Base-by-base conservation (phyloP, 2,888 invertebrate genomes). In the Urechis unicinctus region DNA sequence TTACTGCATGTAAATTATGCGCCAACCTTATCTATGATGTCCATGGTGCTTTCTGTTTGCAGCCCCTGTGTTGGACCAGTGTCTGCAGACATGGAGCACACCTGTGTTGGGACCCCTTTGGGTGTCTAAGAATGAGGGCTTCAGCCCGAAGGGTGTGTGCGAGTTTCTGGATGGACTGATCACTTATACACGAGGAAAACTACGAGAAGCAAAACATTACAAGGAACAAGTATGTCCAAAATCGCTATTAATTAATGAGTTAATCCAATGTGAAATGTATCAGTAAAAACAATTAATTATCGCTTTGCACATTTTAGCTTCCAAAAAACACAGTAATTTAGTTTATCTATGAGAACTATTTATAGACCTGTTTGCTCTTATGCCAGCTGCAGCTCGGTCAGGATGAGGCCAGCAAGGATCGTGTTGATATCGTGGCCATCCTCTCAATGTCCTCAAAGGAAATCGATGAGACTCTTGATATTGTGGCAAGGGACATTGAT, bases 21-120 rank as follows among this genome's bases (percentile, higher is more conserved):
- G 9, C 36, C 36, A 36, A 9, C 36, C 36, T 36, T 36, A 17
- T 36, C 9, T 36, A 13, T 17, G 9, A 9, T 36, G 9, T 36
- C 36, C 36, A 13, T 36, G 36, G 9, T 36, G 9, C 36, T 13
- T 36, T 36, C 36, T 36, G 36, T 41, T 41, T 63, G 1, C 61
- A 77, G 78, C 70, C 24, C 75, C 77, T 2, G 61, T 73, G 2
- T 56, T 78, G n/a, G 75, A 77, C 61, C 67, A 70, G 50, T 73
- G 74, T 59, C 63, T 77, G 21, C 73, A 74, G 58, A 63, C 67
- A 1, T 67, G 67, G 22, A 67, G 67, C 29, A 73, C 72, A 17
- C 70, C 70, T 28, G 69, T 75, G 2, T 65, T 71, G 31, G 78
- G 78, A 2, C 78, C 78, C 3, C 64, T 78, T 45, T 78, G 78